Percentiles rank a stretch among this genome's conserved stretches.
Conservation (phyloP, 1,140 invertebrate genomes). For the Dendroctonus ponderosae region DNA sequence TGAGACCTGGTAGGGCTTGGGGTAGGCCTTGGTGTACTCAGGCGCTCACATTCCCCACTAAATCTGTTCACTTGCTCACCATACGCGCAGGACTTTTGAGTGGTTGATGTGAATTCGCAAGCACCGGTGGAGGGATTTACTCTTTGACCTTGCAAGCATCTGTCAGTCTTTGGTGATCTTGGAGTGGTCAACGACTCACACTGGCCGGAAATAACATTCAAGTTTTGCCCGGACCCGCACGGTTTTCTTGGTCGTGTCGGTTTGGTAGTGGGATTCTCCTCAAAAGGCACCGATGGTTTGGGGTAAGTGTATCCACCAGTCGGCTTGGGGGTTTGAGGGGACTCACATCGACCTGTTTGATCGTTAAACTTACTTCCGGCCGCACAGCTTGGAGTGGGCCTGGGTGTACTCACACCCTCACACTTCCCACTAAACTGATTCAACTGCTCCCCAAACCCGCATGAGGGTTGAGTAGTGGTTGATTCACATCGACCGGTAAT, state of each 20-base stretch:
- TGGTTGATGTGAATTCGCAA: neutral
- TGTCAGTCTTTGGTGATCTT: too few species aligned
- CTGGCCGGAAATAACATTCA: neutral
- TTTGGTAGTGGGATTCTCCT: neutral
- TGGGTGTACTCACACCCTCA: neutral
- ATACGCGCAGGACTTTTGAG: neutral
- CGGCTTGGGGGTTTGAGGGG: neutral
- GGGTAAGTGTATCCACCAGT: slow-evolving; percentile 4
- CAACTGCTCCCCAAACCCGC: neutral
- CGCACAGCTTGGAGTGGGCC: neutral
- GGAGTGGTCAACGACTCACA: slow-evolving; percentile 6
- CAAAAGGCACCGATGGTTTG: slow-evolving; percentile 5
- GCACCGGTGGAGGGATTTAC: neutral
- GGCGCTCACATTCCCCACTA: slow-evolving; percentile 7
- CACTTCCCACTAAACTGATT: slow-evolving; percentile 1
- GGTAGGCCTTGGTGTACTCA: slow-evolving; percentile 14
- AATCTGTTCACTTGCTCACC: slow-evolving; percentile 10
- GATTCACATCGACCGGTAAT: too few species aligned
- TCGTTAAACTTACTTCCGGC: neutral
- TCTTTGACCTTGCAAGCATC: neutral
- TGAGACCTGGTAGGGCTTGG: too few species aligned
- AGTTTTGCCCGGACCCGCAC: slow-evolving; percentile 6
- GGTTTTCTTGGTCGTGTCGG: neutral
- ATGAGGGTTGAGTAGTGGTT: too few species aligned
- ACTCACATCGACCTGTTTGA: slow-evolving; percentile 8